Percentiles rank a stretch among this genome's conserved stretches.
Evolutionary conservation across 1,140 invertebrate genomes (phyloP).

Genomic region (Aphis craccivora): DNA sequence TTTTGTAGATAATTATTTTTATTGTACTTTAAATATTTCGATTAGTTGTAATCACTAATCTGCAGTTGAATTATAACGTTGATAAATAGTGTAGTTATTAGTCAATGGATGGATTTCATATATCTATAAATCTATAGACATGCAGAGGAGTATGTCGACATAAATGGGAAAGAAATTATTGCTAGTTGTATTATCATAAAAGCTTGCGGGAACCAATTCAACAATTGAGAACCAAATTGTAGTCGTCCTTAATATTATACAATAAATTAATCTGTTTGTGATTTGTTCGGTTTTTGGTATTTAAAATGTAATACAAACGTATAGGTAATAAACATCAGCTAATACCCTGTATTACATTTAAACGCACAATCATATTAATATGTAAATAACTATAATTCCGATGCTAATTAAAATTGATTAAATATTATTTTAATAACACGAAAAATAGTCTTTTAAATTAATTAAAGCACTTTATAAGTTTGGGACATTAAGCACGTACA

Average conservation of each 20-base stretch:
- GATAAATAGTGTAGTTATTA: too few species aligned
- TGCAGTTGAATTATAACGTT: too few species aligned
- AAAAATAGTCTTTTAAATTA: conserved; percentile 14
- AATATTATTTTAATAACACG: not conserved
- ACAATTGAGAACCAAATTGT: too few species aligned
- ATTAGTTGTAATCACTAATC: too few species aligned
- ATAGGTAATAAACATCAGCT: not conserved
- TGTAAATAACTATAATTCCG: not conserved
- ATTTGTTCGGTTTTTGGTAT: not conserved
- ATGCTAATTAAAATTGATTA: not conserved
- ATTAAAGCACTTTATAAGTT: not conserved
- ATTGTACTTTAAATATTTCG: too few species aligned
- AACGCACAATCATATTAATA: not conserved
- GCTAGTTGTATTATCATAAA: too few species aligned
- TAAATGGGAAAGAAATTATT: too few species aligned
- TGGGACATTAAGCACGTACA: not conserved
- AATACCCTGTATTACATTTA: not conserved
- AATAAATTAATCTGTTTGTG: not conserved
- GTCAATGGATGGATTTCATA: too few species aligned
- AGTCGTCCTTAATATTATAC: not conserved
- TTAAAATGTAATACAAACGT: not conserved
- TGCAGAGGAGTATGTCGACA: too few species aligned
- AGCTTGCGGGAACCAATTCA: too few species aligned
- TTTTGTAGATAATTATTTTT: too few species aligned
- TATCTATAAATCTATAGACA: too few species aligned